phyloP scores from a whole-genome alignment of 1,140 invertebrate species.

The Reticulitermes speratus region DNA sequence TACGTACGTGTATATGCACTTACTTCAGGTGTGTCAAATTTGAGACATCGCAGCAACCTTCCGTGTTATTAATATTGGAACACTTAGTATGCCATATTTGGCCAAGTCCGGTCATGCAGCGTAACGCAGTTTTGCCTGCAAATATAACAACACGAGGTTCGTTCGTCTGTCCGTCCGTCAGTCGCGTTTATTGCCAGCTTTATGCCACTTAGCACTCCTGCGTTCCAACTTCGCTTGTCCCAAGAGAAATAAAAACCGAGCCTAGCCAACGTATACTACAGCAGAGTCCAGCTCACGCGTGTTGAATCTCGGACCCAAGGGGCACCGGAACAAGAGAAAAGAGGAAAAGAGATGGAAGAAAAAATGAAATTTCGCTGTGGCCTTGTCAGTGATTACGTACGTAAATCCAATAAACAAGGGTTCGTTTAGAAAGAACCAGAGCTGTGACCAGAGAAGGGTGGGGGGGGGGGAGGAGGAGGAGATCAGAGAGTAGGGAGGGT shows the following conservation, averaged over 20 bases:
- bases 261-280: background rate
- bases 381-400: conserved; percentile 15
- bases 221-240: background rate
- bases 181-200: background rate
- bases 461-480: no score
- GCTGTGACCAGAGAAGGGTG: background rate
- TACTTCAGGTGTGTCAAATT: background rate
- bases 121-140: background rate
- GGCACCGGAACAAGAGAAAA: background rate
- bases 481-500: background rate
- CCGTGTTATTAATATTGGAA: background rate
- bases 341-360: background rate
- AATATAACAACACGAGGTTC: background rate
- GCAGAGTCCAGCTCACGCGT: background rate
- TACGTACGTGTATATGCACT: no score
- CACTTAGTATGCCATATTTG: background rate
- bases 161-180: background rate
- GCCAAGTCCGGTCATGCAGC: background rate
- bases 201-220: background rate
- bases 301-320: conserved; percentile 7
- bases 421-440: conserved; percentile 16
- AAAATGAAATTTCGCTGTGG: conserved; percentile 11
- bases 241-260: conserved; percentile 1
- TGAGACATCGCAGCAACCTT: background rate
- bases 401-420: conserved; percentile 18